These are phyloP conservation scores for Eilema depressum DNA, from an alignment of 2,888 invertebrate species.

Conservation along the genomic window DNA sequence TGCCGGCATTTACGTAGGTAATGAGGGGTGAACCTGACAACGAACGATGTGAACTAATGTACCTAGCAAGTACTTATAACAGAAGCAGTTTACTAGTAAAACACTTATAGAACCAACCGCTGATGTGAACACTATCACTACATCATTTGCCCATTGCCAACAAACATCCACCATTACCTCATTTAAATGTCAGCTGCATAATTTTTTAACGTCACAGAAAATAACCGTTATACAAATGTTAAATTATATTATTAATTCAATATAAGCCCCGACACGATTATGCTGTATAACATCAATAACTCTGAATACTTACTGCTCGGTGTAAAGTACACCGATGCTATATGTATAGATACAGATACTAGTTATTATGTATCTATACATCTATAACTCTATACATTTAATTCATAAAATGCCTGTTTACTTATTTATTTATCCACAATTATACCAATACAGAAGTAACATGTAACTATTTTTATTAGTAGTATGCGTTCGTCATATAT, in stretches of 20 bases:
- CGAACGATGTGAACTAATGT: neutral
- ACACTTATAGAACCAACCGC: neutral
- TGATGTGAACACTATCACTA: neutral
- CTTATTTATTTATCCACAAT: neutral
- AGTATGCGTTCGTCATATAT: neutral
- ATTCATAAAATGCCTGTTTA: neutral
- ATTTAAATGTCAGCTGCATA: conserved; percentile 12
- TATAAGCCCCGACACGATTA: neutral
- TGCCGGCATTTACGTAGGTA: conserved; percentile 9
- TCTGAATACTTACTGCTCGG: conserved; percentile 28
- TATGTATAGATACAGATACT: neutral
- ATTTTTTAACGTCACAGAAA: neutral
- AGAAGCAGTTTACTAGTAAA: neutral
- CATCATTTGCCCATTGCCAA: conserved; percentile 13
- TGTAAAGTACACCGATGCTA: conserved; percentile 19
- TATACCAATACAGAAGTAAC: neutral
- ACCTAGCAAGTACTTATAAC: neutral
- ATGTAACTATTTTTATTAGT: neutral
- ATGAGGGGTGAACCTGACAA: conserved; percentile 36
- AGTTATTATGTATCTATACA: neutral
- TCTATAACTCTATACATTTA: neutral
- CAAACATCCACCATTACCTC: conserved; percentile 31
- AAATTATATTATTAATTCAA: neutral
- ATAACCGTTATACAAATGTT: neutral
- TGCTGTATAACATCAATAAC: conserved; percentile 32